Conservation (phyloP, 2,113 vertebrate genomes). For the Takifugu flavidus region DNA sequence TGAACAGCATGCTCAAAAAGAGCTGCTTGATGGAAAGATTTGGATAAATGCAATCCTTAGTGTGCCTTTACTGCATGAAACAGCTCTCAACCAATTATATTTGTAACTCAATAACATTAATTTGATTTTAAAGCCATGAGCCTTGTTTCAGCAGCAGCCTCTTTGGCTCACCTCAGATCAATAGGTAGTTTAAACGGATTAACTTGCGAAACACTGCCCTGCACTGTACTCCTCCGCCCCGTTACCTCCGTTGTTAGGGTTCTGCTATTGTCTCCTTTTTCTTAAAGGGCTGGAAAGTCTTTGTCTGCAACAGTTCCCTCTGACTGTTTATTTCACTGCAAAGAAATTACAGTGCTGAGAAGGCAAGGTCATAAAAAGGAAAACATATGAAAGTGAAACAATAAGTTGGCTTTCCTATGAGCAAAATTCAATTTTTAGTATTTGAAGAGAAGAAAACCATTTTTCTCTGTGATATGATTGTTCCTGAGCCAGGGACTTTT, state of each 20-base stretch:
- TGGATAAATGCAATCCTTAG: not conserved
- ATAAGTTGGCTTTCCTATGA: no score
- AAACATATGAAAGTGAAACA: no score
- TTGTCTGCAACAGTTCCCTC: not conserved
- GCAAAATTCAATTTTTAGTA: no score
- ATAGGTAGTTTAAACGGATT: conserved; percentile 47
- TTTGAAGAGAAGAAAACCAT: not conserved
- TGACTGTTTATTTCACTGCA: not conserved
- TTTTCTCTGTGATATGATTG: conserved; percentile 36
- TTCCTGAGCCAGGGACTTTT: conserved; percentile 28
- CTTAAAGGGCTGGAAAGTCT: not conserved
- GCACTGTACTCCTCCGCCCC: conserved; percentile 16
- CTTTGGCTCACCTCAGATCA: conserved; percentile 41
- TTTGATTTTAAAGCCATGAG: conserved; percentile 42
- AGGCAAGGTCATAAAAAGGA: no score
- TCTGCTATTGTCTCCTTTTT: conserved; percentile 4
- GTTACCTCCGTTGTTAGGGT: conserved; percentile 12
- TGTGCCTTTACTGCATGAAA: conserved; percentile 24
- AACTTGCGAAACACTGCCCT: conserved; percentile 24
- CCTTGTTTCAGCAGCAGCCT: conserved; percentile 24
- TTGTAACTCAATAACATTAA: conserved; percentile 48
- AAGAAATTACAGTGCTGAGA: not conserved
- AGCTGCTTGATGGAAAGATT: not conserved
- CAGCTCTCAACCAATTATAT: conserved; percentile 32
- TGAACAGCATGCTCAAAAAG: not conserved